Base-by-base conservation (phyloP, 2,797 vertebrate species). In the Choloepus didactylus region DNA sequence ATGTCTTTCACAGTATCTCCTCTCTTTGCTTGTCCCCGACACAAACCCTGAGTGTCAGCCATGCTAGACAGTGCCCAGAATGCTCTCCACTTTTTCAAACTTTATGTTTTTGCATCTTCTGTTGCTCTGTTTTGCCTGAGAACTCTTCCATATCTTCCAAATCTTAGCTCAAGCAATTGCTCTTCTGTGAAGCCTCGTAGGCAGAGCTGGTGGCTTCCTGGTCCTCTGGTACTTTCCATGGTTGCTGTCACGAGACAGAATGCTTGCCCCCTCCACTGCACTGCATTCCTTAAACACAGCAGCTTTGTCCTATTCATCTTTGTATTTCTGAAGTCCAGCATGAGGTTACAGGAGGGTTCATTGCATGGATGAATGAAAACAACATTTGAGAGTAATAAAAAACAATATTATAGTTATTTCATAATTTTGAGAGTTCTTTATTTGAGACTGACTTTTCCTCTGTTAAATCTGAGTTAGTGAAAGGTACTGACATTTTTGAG, bases 381-480 rank as follows among this genome's bases (percentile, higher is more conserved):
- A 51, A 7, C 5, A 79, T 64, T 86, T 81, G 67, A n/a, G 92
- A 89, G 59, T 75, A 96, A 69, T 73, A 62, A 85, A 82, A 31
- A 89, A 10, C 35, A 56, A 69, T 93, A 87, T 86, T 87, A 72
- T 54, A 93, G 56, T 54, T 66, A 6, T 73, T 35, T 75, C 27
- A 56, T 73, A 87, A 83, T 93, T 93, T 81, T 82, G 56, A 94
- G 72, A 95, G 90, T 66, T 92, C 16, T 23, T 67, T 81, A 59
- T 38, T 82, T 81, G 59, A 76, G 12, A 35, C 75, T 79, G 21
- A 41, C 77, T 94, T 81, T 94, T 12, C 16, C n/a, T 64, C 16
- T 79, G 75, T 60, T 91, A 64, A 49, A 79, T 88, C 25, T 91
- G 91, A 94, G 77, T 79, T 94, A 91, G 64, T 75, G n/a, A 94